Evolutionary conservation across 2,888 invertebrate genomes (phyloP), one percentile per base, ranked within the genome.

Genomic region (Ennomos fuscantarius): DNA sequence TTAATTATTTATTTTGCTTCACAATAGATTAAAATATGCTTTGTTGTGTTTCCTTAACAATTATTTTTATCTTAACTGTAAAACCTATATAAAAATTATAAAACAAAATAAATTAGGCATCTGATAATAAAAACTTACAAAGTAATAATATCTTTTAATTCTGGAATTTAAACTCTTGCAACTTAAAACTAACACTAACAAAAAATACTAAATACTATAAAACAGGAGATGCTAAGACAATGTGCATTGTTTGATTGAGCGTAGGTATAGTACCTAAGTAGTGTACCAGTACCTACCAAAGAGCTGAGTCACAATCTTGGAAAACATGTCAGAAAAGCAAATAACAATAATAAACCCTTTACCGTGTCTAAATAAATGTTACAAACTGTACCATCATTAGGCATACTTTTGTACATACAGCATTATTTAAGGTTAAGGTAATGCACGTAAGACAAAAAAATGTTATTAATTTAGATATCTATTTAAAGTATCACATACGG

Each of bases 81-180:
- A 57, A 63, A 49, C 59, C 61, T 66, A 69, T 62, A 52, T 62
- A 52, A 65, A 63, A 71, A 74, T 76, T 76, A 79, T 78, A 77
- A 79, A 82, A 79, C 78, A 81, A 84, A 86, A 88, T 87, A 89
- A 88, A 87, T 87, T 83, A 85, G 51, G 65, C 81, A 77, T 77
- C 68, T 71, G 72, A 74, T 79, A 79, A 76, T 69, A 70, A 73
- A 82, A 71, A 68, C 62, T 81, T 80, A 77, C 73, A 81, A 82
- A 81, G 76, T 85, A 89, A 82, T 89, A 89, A 90, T 90, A 90
- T 89, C 88, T 86, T 72, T 83, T 83, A 73, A 86, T 88, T 89
- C 86, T 88, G 88, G 87, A 80, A 80, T 79, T 84, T 84, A 89
- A 86, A 87, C 83, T 87, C 86, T 89, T 81, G 69, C 76, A 79